Conservation (phyloP, 2,113 vertebrate species). For the Vidua macroura region DNA sequence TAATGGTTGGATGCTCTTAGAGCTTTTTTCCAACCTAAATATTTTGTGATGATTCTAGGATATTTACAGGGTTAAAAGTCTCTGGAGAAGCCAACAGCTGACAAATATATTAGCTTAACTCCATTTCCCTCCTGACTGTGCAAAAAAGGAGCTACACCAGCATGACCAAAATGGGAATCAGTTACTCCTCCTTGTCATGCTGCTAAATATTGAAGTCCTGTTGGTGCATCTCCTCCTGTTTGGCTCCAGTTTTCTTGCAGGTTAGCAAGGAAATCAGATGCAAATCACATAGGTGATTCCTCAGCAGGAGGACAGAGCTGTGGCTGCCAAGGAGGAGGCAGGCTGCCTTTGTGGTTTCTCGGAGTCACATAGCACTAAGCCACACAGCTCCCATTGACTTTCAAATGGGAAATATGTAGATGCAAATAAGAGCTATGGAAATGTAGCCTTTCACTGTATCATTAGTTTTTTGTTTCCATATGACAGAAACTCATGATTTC, state of each 20-base stretch:
- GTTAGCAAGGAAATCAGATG: constrained; percentile 47
- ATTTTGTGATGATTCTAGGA: neutral
- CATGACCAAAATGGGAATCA: neutral
- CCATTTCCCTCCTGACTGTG: neutral
- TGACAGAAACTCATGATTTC: constrained; percentile 53
- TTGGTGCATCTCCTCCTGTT: constrained; percentile 14
- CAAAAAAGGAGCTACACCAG: neutral
- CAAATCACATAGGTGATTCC: constrained; percentile 49
- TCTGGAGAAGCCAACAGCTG: neutral
- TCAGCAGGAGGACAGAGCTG: neutral
- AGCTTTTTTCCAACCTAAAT: neutral
- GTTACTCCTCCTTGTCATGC: neutral
- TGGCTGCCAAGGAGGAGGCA: constrained; percentile 40
- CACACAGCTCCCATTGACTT: constrained; percentile 35
- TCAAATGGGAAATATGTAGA: constrained; percentile 56
- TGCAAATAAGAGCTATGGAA: constrained; percentile 51
- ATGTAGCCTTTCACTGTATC: constrained; percentile 58
- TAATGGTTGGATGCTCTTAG: neutral
- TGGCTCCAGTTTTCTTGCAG: constrained; percentile 1
- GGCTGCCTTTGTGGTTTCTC: constrained; percentile 10
- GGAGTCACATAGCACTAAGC: neutral
- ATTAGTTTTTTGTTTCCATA: constrained; percentile 65
- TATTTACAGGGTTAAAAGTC: neutral
- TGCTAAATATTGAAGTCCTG: constrained; percentile 26
- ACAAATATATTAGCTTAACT: neutral